Conservation (phyloP, 2,888 invertebrate genomes). For the Chrysina gloriosa region DNA sequence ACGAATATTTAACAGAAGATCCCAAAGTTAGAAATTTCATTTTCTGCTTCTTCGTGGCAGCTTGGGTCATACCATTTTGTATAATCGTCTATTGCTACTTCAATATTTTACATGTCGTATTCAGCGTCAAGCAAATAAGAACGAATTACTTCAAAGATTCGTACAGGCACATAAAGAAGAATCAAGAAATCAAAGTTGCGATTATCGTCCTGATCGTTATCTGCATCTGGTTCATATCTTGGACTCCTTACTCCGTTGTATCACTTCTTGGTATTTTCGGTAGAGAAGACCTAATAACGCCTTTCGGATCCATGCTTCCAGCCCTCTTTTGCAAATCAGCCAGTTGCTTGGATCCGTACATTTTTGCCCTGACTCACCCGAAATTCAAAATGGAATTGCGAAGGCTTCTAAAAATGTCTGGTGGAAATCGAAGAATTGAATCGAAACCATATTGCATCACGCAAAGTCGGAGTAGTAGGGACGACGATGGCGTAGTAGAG, state of each 20-base stretch:
- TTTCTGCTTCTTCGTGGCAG: conserved; percentile 79
- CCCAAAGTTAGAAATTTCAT: conserved; percentile 74
- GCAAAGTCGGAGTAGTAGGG: background rate
- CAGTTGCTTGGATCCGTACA: conserved; percentile 83
- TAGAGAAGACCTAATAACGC: conserved; percentile 73
- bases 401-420: conserved; percentile 59
- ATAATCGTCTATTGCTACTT: conserved; percentile 80
- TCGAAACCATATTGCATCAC: conserved; percentile 2
- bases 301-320: conserved; percentile 79
- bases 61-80: conserved; percentile 78
- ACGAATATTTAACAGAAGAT: conserved; percentile 83
- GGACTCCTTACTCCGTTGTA: conserved; percentile 85
- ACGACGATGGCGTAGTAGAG: background rate
- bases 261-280: conserved; percentile 80
- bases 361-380: conserved; percentile 84
- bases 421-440: background rate
- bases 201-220: conserved; percentile 77
- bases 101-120: conserved; percentile 76
- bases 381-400: conserved; percentile 75
- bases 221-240: conserved; percentile 80
- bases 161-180: conserved; percentile 70
- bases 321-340: conserved; percentile 85
- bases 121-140: conserved; percentile 66
- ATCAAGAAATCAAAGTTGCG: conserved; percentile 79
- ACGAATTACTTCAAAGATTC: conserved; percentile 66